Evolutionary conservation across 1,140 invertebrate species (phyloP), one percentile per base, ranked within the genome.

Genomic region (Euglossa dilemma): DNA sequence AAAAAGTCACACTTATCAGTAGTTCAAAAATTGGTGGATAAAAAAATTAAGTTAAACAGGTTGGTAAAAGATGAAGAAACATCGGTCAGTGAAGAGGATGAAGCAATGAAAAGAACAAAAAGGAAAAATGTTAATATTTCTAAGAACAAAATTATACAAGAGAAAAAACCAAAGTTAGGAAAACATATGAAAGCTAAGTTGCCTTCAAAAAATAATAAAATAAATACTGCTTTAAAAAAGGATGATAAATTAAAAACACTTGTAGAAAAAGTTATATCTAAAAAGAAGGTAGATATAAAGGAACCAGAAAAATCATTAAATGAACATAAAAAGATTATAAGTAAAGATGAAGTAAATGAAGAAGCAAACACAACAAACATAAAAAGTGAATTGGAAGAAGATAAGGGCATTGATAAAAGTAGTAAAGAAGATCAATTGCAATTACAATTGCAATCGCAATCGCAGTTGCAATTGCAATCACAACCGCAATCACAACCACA

Each of bases 11-110:
- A 91, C 80, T 85, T 90, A 59, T 90, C 92, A n/a, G 87, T 93
- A 28, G 90, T 90, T 61, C 94, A 94, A 64, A 94, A 93, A 79
- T 86, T 93, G 59, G 86, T 92, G 16, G 92, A 93, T 80, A 94
- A 94, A 70, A 94, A 94, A 89, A 88, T 93, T 77, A 94, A 94
- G 61, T 91, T 94, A 93, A 92, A 93, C 87, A 94, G 94, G 57
- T 87, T 89, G 36, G 71, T 90, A 12, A 91, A 87, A 57, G 88
- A 85, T 28, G 86, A 87, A 57, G 89, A 91, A 52, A 67, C 81
- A 47, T 23, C 77, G 6, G 69, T 81, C 11, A 83, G 76, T 11
- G 89, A 91, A 2, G 91, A 91, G 16, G 89, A 91, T 9, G 87
- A 91, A 18, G 61, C 78, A 56, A 79, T 85, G 59, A 91, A 91